Base-by-base conservation (phyloP, 1,140 invertebrate species). In the Megalopta genalis region DNA sequence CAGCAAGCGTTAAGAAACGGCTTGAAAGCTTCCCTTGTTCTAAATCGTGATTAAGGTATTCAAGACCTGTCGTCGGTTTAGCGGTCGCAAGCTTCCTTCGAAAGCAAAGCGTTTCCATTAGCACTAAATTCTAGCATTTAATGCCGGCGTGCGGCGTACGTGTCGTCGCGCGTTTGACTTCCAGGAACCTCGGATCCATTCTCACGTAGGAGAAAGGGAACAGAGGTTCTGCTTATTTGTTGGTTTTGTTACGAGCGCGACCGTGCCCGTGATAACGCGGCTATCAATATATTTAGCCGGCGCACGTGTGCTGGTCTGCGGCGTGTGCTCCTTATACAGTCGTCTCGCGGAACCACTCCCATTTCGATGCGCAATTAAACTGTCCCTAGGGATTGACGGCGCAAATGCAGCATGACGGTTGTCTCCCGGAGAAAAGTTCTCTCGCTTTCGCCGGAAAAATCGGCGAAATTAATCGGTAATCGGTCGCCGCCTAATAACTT, bases 351-450 rank as follows among this genome's bases (percentile, higher is more conserved):
- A 49, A 81, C 79, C 79, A 49, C 73, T 81, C 79, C 79, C 73
- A 68, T 77, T 69, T 5, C 65, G 70, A 81, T 49, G 42, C 9
- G 66, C 79, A 70, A 81, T 81, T 77, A 81, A 70, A 77, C 73
- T 77, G 59, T 80, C 78, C 66, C 37, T 69, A 27, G 32, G 37
- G 46, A 79, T 77, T 77, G 65, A 77, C 66, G 59, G 66, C 65
- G 37, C 32, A 39, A 21, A 54, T 18, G 63, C 23, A 25, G 21
- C 23, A 18, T n/a, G 63, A 25, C 14, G 9, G 25, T 59, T 12
- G 42, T 46, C 42, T 46, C 12, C 10, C 16, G 66, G 37, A 57
- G 54, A 32, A 60, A 68, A 68, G 25, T 39, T n/a, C 12, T 5
- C 12, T n/a, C 8, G n/a, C n/a, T 16, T 39, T 25, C 16, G 23